phyloP scores from a whole-genome alignment of 1,140 invertebrate genomes.

The Daktulosphaira vitifoliae region DNA sequence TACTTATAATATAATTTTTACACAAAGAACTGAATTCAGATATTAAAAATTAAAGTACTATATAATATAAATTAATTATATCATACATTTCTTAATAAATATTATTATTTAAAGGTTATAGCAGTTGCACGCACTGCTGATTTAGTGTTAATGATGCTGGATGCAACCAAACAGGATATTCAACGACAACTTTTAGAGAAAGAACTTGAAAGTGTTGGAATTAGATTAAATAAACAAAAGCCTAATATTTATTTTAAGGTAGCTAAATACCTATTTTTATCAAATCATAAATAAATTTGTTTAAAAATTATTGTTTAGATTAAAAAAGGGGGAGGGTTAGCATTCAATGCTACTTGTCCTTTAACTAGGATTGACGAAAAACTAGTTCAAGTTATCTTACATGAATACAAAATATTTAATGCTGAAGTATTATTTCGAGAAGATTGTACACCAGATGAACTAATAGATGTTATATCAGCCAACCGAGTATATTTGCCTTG shows the following conservation, averaged over 20 bases:
- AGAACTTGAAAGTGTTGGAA: constrained; percentile 93
- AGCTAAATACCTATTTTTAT: constrained; percentile 35
- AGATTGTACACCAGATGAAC: constrained; percentile 89
- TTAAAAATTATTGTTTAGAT: constrained; percentile 47
- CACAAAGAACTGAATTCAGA: too few species aligned
- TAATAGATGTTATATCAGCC: constrained; percentile 97
- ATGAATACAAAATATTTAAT: constrained; percentile 99
- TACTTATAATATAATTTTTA: too few species aligned
- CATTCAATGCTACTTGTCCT: constrained; percentile 94
- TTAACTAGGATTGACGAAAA: constrained; percentile 94
- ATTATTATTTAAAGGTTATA: constrained; percentile 62
- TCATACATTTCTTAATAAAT: too few species aligned
- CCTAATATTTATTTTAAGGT: constrained; percentile 99
- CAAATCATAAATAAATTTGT: neutral
- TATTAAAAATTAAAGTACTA: too few species aligned
- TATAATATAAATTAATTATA: too few species aligned
- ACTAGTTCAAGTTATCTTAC: constrained; percentile 94
- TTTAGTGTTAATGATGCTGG: constrained; percentile 96
- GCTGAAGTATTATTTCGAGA: constrained; percentile 95
- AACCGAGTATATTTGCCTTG: constrained; percentile 97
- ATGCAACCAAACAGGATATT: constrained; percentile 93
- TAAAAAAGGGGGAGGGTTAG: constrained; percentile 96
- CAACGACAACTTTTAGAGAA: constrained; percentile 82
- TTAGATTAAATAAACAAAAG: constrained; percentile 84
- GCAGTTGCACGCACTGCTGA: constrained; percentile 94